These are phyloP conservation scores for Aphis craccivora DNA, from an alignment of 1,140 invertebrate species.

Conservation along the genomic window DNA sequence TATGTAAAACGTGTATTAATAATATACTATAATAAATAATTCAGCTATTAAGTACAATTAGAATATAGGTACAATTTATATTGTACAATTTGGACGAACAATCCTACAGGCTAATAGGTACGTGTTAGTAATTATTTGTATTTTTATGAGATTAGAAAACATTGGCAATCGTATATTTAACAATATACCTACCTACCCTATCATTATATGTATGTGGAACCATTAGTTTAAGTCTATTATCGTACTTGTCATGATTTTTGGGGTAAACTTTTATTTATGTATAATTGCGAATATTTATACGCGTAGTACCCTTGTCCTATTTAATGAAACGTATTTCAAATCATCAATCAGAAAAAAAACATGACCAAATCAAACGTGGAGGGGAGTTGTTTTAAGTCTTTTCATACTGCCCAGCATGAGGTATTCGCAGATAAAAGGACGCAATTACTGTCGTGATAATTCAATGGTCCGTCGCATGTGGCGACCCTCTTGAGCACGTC, in stretches of 20 bases:
- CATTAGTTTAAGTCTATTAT: not conserved
- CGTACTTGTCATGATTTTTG: slow-evolving; percentile 6
- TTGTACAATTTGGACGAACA: not conserved
- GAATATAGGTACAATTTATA: too few relatives aligned
- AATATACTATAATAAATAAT: too few relatives aligned
- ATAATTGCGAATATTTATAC: slow-evolving; percentile 43
- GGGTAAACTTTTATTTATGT: slow-evolving; percentile 34
- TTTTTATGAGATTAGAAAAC: not conserved
- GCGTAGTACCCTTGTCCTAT: slow-evolving; percentile 24
- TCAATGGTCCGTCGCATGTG: slow-evolving; percentile 52
- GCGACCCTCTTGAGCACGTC: slow-evolving; percentile 51
- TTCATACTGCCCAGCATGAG: slow-evolving; percentile 38
- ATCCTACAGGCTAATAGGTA: not conserved
- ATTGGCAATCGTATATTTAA: not conserved
- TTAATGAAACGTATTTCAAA: slow-evolving; percentile 32
- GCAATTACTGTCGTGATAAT: slow-evolving; percentile 52
- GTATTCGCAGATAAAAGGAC: slow-evolving; percentile 45
- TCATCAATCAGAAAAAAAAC: slow-evolving; percentile 35
- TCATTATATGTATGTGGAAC: not conserved
- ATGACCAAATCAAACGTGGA: slow-evolving; percentile 17
- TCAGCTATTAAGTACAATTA: too few relatives aligned
- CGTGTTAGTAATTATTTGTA: not conserved
- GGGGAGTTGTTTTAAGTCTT: slow-evolving; percentile 43
- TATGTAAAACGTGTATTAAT: too few relatives aligned
- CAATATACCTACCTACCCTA: not conserved